A percentile compares a stretch with the other conserved stretches of the same genome.
phyloP scores from a whole-genome alignment of 2,888 invertebrate species.

The Hirtodrosophila duncani region DNA sequence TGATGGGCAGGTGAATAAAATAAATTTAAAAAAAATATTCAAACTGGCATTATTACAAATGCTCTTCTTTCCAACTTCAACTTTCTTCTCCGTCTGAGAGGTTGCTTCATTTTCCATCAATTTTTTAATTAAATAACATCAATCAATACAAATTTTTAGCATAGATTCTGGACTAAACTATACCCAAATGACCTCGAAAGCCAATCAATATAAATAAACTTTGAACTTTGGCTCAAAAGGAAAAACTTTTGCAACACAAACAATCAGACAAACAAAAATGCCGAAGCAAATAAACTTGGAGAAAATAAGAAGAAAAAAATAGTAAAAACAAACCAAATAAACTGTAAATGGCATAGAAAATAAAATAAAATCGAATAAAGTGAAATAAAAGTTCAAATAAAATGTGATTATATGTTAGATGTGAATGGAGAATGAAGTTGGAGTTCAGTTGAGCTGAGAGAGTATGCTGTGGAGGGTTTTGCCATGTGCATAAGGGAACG shows the following conservation, averaged over 20 bases:
- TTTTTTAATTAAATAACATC: slow-evolving; percentile 17
- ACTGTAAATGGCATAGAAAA: slow-evolving; percentile 48
- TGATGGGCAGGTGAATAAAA: slow-evolving; percentile 25
- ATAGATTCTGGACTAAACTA: slow-evolving; percentile 6
- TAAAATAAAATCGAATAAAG: slow-evolving; percentile 61
- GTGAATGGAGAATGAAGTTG: not conserved
- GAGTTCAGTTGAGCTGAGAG: too few species aligned
- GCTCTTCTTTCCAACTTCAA: too few species aligned
- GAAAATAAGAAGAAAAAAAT: slow-evolving; percentile 1
- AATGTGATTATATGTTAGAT: slow-evolving; percentile 50
- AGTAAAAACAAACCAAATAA: slow-evolving; percentile 14
- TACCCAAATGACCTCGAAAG: slow-evolving; percentile 51
- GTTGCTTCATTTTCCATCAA: too few species aligned
- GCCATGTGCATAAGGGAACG: slow-evolving; percentile 6
- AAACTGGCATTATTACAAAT: too few species aligned
- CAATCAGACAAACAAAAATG: slow-evolving; percentile 33
- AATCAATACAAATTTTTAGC: slow-evolving; percentile 38
- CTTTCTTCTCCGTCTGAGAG: too few species aligned
- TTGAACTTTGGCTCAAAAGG: slow-evolving; percentile 41
- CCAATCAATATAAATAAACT: slow-evolving; percentile 61
- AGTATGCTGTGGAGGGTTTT: too few species aligned
- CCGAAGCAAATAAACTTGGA: slow-evolving; percentile 41
- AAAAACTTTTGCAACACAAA: slow-evolving; percentile 18
- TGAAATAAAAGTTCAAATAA: slow-evolving; percentile 66
- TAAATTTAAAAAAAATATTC: slow-evolving; percentile 21